Evolutionary conservation across 2,797 vertebrate genomes (phyloP).

Genomic region (Melanotaenia parkinsoni): DNA sequence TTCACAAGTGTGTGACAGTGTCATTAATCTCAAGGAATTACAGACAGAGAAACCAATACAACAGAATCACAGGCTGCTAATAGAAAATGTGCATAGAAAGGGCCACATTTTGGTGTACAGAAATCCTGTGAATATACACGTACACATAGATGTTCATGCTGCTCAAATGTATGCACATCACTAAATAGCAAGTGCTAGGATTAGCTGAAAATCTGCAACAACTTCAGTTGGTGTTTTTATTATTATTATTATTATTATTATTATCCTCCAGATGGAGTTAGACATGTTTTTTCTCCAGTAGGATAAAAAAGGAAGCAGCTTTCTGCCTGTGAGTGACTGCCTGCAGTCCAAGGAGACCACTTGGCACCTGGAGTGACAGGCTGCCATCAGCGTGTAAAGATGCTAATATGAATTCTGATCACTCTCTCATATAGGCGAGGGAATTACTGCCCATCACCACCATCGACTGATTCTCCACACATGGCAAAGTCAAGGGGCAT

Average conservation of each 20-base stretch:
- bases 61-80: constrained; percentile 63
- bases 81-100: constrained; percentile 42
- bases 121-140: constrained; percentile 24
- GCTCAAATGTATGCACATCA: background rate
- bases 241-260: background rate
- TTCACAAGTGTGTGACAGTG: constrained; percentile 77
- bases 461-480: constrained; percentile 71
- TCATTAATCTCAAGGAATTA: constrained; percentile 81
- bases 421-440: constrained; percentile 74
- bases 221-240: constrained; percentile 6
- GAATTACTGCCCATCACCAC: constrained; percentile 75
- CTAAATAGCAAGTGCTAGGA: background rate
- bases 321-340: constrained; percentile 62
- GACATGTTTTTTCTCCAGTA: constrained; percentile 29
- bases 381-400: constrained; percentile 78
- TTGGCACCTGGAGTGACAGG: constrained; percentile 81
- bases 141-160: background rate
- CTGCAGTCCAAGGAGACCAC: constrained; percentile 70
- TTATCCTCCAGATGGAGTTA: constrained; percentile 37
- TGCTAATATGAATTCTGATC: constrained; percentile 83
- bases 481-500: constrained; percentile 77
- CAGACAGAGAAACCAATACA: constrained; percentile 75
- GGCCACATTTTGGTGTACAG: constrained; percentile 6
- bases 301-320: constrained; percentile 51
- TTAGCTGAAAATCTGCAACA: constrained; percentile 14